Percentiles rank a stretch among this genome's conserved stretches.
Evolutionary conservation across 2,113 vertebrate genomes (phyloP).

Genomic region (Leptodactylus fuscus): DNA sequence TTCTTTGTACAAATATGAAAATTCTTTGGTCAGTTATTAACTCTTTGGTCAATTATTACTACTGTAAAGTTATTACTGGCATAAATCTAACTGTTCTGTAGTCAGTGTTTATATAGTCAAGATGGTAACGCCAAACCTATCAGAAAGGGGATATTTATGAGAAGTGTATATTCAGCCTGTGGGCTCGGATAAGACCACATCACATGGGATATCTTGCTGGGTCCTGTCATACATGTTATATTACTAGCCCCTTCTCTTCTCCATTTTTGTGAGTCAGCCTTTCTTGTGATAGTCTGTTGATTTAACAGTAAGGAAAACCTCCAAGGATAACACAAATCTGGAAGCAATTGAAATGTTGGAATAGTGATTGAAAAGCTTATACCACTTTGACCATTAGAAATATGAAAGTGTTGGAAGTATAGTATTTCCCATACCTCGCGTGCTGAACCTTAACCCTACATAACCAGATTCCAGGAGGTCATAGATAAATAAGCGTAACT

Average conservation of each 20-base stretch:
- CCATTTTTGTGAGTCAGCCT: conserved; percentile 24
- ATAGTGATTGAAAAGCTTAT: not conserved
- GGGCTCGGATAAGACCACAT: conserved; percentile 7
- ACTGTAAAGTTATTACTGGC: not conserved
- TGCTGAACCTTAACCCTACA: not conserved
- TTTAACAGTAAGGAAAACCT: conserved; percentile 35
- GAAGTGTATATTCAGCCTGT: not conserved
- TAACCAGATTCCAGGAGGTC: too few relatives aligned
- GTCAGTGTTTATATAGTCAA: not conserved
- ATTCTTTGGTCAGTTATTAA: too few relatives aligned
- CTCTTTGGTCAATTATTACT: too few relatives aligned
- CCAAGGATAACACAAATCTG: conserved; percentile 43
- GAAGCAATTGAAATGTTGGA: conserved; percentile 19
- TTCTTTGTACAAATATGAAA: too few relatives aligned
- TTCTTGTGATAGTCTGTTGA: not conserved
- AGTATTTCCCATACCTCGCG: not conserved
- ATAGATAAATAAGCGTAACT: not conserved
- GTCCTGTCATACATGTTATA: not conserved
- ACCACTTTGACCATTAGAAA: not conserved
- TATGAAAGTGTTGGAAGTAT: not conserved
- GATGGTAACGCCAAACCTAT: not conserved
- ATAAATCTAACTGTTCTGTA: not conserved
- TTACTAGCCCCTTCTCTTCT: not conserved
- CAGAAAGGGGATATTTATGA: not conserved
- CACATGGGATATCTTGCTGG: not conserved